Conservation (phyloP, 2,888 invertebrate genomes). For the Zeuzera pyrina region DNA sequence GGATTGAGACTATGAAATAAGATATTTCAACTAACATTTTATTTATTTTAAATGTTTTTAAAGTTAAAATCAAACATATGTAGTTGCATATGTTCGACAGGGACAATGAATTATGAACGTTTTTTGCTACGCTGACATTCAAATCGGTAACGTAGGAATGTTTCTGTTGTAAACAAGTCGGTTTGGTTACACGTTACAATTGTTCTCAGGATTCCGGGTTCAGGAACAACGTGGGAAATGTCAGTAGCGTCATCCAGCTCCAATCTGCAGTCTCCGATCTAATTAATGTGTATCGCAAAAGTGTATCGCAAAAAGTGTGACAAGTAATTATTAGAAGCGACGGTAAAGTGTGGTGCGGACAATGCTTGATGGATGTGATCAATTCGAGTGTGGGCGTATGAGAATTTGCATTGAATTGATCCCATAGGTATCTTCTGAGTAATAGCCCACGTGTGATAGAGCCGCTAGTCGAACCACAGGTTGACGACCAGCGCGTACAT, state of each 20-base stretch:
- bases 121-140: no score
- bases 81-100: neutral
- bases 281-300: conserved; percentile 45
- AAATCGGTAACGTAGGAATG: conserved; percentile 20
- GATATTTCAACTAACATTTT: no score
- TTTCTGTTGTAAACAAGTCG: conserved; percentile 22
- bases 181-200: conserved; percentile 22
- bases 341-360: conserved; percentile 26
- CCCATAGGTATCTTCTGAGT: conserved; percentile 43
- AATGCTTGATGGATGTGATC: conserved; percentile 61
- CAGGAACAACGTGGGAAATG: conserved; percentile 51
- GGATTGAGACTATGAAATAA: no score
- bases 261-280: conserved; percentile 45
- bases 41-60: no score
- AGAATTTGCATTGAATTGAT: conserved; percentile 66
- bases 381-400: conserved; percentile 41
- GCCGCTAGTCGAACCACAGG: conserved; percentile 24
- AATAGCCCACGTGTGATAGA: conserved; percentile 40
- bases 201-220: conserved; percentile 56
- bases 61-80: neutral
- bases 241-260: conserved; percentile 42
- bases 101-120: neutral
- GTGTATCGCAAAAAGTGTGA: conserved; percentile 43
- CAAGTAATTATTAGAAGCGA: conserved; percentile 24
- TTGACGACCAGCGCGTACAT: conserved; percentile 31